phyloP scores from a whole-genome alignment of 2,888 invertebrate genomes.

The Drosophila nr. fundita region DNA sequence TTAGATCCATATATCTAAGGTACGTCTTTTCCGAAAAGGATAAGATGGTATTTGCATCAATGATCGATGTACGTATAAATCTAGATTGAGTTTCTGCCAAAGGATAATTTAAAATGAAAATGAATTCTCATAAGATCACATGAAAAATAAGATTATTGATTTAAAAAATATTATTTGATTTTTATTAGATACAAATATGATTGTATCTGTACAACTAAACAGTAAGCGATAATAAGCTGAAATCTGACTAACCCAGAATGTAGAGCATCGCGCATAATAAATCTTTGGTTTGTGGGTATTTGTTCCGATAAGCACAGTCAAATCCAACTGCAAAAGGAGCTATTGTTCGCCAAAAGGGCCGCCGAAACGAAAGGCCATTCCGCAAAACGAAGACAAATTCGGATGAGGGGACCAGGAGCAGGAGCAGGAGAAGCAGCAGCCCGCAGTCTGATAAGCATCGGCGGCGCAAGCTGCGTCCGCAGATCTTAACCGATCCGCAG shows the following conservation, averaged over 20 bases:
- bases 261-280: conserved; percentile 67
- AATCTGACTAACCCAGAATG: conserved; percentile 16
- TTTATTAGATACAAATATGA: not conserved
- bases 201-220: not conserved
- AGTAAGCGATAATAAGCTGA: not conserved
- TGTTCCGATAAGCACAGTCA: conserved; percentile 55
- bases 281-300: conserved; percentile 59
- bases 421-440: conserved; percentile 15
- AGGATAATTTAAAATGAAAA: not conserved
- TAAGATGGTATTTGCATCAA: not conserved
- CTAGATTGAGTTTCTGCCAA: not conserved
- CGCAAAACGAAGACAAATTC: conserved; percentile 64
- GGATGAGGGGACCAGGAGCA: conserved; percentile 23
- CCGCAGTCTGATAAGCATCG: conserved; percentile 67
- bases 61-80: not conserved
- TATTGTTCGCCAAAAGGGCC: conserved; percentile 72
- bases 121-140: not conserved
- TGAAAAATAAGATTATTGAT: not conserved
- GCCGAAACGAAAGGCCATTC: conserved; percentile 34
- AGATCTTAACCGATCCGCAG: conserved; percentile 45
- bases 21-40: not conserved
- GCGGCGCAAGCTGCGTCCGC: conserved; percentile 65
- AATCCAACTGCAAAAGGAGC: conserved; percentile 65
- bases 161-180: not conserved
- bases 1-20: not conserved